Base-by-base conservation (phyloP, 1,140 invertebrate genomes). In the Rhizoglyphus robini region DNA sequence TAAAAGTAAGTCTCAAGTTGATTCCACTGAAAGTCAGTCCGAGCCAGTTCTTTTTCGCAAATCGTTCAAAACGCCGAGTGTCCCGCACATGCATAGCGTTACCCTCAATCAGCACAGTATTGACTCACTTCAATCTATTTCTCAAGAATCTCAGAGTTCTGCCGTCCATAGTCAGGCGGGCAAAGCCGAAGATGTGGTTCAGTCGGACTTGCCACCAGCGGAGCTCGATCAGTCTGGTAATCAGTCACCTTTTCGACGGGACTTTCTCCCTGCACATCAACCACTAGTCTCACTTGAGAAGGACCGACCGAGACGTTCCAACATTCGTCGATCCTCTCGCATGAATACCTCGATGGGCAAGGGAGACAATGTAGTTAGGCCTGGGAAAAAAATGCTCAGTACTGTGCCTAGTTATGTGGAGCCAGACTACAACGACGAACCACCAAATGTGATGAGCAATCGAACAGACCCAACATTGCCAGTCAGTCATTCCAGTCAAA, bases 311-410 rank as follows among this genome's bases (percentile, higher is more conserved):
- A 18, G 61, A 18, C 34, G 36, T 18, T 63, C 61, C 25, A 63
- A 63, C 4, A 63, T 49, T 62, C 34, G 61, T 27, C 29, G 59
- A 18, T 61, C 59, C 8, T 36, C 58, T 36, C 58, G 58, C 58
- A 60, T 13, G 58, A 60, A 34, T 23, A 27, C 3, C 32, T 34
- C n/a, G 2, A 3, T 2, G 3, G 3, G 13, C 30, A 23, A n/a
- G 2, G 30, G 36, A n/a, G 15, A 29, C n/a, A 3, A 60, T 60
- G 58, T 46, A 54, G 5, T 20, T 54, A 32, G 15, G 8, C 23
- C 31, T 8, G 23, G 20, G 8, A 32, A 11, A 15, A 5, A 25
- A 5, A 54, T 27, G 8, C 23, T 32, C 20, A 54, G 8, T 23
- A 8, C 51, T 11, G 36, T 41, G 36, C 36, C 36, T 41, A 41